Evolutionary conservation across 2,888 invertebrate genomes (phyloP).

Genomic region (Scaeva pyrastri): DNA sequence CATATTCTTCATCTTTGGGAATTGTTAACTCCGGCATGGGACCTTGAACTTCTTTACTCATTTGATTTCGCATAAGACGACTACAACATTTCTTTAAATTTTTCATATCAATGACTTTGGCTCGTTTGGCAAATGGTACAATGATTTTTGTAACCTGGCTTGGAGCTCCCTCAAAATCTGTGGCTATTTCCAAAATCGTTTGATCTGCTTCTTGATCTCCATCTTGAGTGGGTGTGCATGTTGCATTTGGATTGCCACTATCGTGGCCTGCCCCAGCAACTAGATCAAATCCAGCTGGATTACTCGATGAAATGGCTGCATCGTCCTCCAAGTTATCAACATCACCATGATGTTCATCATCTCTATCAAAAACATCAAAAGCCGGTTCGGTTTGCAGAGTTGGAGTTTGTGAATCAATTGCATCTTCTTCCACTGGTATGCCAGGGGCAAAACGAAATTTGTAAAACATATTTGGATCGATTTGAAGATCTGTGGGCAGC

Average conservation of each 20-base stretch:
- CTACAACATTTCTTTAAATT: constrained; percentile 91
- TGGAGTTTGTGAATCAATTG: constrained; percentile 53
- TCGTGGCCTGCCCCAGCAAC: neutral
- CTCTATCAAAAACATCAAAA: constrained; percentile 41
- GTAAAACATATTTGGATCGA: constrained; percentile 80
- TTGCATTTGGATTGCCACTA: neutral
- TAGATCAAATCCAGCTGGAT: neutral
- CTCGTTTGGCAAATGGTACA: constrained; percentile 91
- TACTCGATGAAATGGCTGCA: constrained; percentile 82
- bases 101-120: constrained; percentile 94
- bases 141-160: constrained; percentile 86
- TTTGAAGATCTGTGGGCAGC: constrained; percentile 81
- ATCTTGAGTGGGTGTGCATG: constrained; percentile 59
- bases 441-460: constrained; percentile 80
- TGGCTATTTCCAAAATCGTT: constrained; percentile 83
- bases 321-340: constrained; percentile 86
- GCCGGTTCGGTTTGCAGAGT: constrained; percentile 61
- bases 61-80: constrained; percentile 85
- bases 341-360: constrained; percentile 76
- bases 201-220: constrained; percentile 58
- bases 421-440: constrained; percentile 77
- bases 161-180: constrained; percentile 88
- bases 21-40: constrained; percentile 77
- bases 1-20: constrained; percentile 79
- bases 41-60: constrained; percentile 75